Conservation (phyloP, 2,113 vertebrate species). For the Salvelinus alpinus region DNA sequence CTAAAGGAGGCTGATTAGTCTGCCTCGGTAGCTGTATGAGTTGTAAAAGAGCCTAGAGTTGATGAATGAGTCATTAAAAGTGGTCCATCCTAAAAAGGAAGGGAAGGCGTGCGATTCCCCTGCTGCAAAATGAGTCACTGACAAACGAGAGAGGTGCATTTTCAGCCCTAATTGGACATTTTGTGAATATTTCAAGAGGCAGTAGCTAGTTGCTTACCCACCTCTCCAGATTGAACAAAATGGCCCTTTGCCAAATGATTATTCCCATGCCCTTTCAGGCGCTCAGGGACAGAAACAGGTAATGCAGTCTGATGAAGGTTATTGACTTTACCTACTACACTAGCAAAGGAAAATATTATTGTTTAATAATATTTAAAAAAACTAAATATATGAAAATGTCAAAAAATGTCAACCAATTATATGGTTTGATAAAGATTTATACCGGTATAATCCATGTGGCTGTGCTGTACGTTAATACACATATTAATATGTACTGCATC, state of each 20-base stretch:
- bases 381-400: no score
- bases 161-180: slow-evolving; percentile 31
- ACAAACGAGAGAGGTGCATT: slow-evolving; percentile 33
- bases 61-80: slow-evolving; percentile 51
- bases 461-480: no score
- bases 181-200: slow-evolving; percentile 40
- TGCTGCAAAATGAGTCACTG: slow-evolving; percentile 24
- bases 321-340: no score
- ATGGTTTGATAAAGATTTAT: no score
- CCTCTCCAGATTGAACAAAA: background rate
- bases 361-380: no score
- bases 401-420: no score
- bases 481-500: no score
- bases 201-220: background rate
- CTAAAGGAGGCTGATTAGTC: slow-evolving; percentile 41
- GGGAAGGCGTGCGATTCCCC: slow-evolving; percentile 8
- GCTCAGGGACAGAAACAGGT: no score
- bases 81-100: slow-evolving; percentile 17
- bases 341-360: no score
- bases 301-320: no score
- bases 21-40: slow-evolving; percentile 17
- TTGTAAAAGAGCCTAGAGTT: slow-evolving; percentile 38
- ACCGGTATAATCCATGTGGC: no score
- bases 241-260: background rate
- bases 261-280: no score